These are phyloP conservation scores for Pseudomyrmex pallidus DNA, from an alignment of 1,140 invertebrate species.

Conservation along the genomic window DNA sequence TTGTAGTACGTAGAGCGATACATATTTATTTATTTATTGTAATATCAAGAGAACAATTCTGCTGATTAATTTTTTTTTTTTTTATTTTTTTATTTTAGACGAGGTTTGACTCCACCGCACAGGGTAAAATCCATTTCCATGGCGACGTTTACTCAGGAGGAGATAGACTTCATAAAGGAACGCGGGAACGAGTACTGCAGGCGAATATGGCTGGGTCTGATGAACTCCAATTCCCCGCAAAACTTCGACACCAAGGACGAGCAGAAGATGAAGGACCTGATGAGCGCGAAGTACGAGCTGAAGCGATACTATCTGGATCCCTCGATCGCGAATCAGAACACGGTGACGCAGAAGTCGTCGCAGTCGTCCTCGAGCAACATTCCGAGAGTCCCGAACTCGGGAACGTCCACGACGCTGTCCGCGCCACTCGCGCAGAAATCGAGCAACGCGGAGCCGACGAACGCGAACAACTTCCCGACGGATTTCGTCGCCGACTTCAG, in stretches of 20 bases:
- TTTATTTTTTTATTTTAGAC: slow-evolving; percentile 86
- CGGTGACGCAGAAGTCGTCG: slow-evolving; percentile 54
- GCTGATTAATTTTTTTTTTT: not conserved
- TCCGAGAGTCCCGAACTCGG: slow-evolving; percentile 78
- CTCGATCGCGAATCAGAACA: slow-evolving; percentile 83
- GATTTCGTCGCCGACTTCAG: slow-evolving; percentile 89
- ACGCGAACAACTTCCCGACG: slow-evolving; percentile 83
- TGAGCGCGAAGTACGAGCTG: slow-evolving; percentile 97
- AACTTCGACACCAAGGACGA: slow-evolving; percentile 91
- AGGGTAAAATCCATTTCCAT: slow-evolving; percentile 99
- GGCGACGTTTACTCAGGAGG: slow-evolving; percentile 98
- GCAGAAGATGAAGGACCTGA: slow-evolving; percentile 95
- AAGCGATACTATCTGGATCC: slow-evolving; percentile 92
- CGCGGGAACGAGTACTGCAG: slow-evolving; percentile 97
- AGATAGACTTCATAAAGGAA: slow-evolving; percentile 95
- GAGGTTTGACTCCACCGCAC: slow-evolving; percentile 98
- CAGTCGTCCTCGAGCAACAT: slow-evolving; percentile 60
- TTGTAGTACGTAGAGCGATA: not conserved
- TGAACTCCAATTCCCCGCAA: slow-evolving; percentile 86
- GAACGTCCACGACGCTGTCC: slow-evolving; percentile 68
- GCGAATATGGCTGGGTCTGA: slow-evolving; percentile 95
- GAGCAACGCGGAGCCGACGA: slow-evolving; percentile 70
- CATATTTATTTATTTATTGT: not conserved
- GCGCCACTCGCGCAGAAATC: slow-evolving; percentile 63
- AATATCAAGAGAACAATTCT: too few species aligned